These are phyloP conservation scores for Andrena minutula DNA, from an alignment of 2,888 invertebrate species.

Conservation along the genomic window DNA sequence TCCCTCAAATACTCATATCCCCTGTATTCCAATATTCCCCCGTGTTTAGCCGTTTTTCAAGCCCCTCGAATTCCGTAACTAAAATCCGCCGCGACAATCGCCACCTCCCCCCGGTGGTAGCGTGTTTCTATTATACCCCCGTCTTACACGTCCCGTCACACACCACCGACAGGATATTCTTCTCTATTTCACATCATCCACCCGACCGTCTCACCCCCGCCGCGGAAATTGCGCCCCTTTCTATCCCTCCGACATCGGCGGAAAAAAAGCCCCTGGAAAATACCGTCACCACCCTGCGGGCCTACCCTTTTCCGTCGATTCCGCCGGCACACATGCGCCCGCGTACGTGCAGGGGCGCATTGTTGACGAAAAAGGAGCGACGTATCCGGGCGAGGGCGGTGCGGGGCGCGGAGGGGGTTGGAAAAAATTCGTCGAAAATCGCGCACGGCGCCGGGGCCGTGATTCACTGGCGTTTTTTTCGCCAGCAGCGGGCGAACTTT, in stretches of 20 bases:
- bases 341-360: constrained; percentile 57
- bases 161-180: constrained; percentile 57
- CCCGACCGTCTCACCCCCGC: constrained; percentile 12
- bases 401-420: constrained; percentile 1
- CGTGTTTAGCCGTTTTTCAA: neutral
- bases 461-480: constrained; percentile 39
- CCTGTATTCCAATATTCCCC: constrained; percentile 6
- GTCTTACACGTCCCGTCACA: constrained; percentile 48
- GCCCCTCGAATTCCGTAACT: constrained; percentile 22
- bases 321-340: neutral
- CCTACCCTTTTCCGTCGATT: constrained; percentile 38
- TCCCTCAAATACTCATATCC: neutral
- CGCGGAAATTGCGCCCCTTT: constrained; percentile 72
- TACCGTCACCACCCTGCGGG: constrained; percentile 62
- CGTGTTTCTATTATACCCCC: constrained; percentile 48
- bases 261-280: constrained; percentile 65
- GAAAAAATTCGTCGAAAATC: constrained; percentile 63
- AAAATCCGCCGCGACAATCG: constrained; percentile 13
- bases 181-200: constrained; percentile 59
- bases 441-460: constrained; percentile 50
- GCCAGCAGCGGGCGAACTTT: constrained; percentile 38
- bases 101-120: neutral
- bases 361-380: constrained; percentile 70
- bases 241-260: constrained; percentile 67
- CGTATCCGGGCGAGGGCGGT: constrained; percentile 16